These are phyloP conservation scores for Heptranchias perlo DNA, from an alignment of 2,113 vertebrate genomes.

Conservation along the genomic window DNA sequence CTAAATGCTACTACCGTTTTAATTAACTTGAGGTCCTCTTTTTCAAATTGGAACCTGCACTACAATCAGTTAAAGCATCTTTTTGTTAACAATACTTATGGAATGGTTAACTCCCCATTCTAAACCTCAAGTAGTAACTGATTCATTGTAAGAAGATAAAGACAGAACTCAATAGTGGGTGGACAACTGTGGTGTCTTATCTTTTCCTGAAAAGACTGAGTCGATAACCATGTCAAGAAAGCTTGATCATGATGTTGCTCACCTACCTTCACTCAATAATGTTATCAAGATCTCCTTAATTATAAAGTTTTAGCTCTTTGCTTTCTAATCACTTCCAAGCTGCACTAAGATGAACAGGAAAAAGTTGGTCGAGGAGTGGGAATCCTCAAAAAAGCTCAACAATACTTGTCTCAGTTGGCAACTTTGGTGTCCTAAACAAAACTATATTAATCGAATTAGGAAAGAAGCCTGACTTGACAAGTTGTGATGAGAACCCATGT, in stretches of 20 bases:
- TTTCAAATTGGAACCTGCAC: not conserved
- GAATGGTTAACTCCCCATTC: not conserved
- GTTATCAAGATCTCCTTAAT: not conserved
- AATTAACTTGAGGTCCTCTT: not conserved
- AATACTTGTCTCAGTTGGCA: not conserved
- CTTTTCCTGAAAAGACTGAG: not conserved
- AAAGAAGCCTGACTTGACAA: not conserved
- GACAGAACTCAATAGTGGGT: not conserved
- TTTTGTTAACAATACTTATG: not conserved
- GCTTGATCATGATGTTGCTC: not conserved
- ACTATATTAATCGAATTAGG: not conserved
- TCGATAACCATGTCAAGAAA: not conserved
- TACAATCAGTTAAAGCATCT: not conserved
- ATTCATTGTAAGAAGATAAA: not conserved
- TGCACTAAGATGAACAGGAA: not conserved
- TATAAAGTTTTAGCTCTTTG: not conserved
- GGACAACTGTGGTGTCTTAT: not conserved
- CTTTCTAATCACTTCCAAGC: not conserved
- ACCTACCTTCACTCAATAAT: not conserved
- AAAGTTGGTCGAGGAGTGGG: not conserved
- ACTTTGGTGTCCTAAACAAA: not conserved
- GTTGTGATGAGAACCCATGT: not conserved
- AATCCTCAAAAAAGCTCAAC: not conserved
- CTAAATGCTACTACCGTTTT: not conserved
- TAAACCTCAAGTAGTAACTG: not conserved